Conservation (phyloP, 1,140 invertebrate genomes). For the Orchestia grillus region DNA sequence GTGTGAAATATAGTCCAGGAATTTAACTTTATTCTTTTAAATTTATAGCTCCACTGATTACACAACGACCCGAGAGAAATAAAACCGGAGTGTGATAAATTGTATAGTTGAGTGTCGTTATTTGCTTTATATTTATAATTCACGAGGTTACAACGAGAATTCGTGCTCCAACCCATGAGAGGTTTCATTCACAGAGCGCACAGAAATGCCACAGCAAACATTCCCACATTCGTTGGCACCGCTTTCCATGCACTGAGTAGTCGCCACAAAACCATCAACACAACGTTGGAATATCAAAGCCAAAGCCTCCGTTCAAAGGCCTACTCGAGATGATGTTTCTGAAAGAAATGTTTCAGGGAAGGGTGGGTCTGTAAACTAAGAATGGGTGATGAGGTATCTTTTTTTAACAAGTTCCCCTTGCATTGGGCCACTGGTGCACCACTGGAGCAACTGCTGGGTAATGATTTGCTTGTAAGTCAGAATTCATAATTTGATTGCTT, state of each 20-base stretch:
- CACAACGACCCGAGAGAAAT: not conserved
- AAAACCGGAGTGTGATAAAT: not conserved
- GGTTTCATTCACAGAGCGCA: too few species aligned
- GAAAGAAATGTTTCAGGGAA: not conserved
- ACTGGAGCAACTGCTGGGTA: too few species aligned
- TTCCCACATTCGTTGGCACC: not conserved
- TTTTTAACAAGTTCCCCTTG: too few species aligned
- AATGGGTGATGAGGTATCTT: not conserved
- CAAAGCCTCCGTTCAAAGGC: too few species aligned
- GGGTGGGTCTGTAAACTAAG: not conserved
- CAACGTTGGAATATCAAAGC: too few species aligned
- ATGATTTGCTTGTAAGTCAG: too few species aligned
- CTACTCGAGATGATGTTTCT: not conserved
- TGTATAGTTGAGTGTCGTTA: not conserved
- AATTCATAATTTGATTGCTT: too few species aligned
- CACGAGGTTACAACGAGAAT: too few species aligned
- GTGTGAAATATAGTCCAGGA: not conserved
- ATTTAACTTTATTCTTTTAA: not conserved
- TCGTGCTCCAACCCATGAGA: too few species aligned
- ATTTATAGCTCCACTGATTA: not conserved
- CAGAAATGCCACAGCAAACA: too few species aligned
- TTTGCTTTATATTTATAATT: too few species aligned
- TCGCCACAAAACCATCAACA: not conserved
- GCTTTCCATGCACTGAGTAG: not conserved
- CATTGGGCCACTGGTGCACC: too few species aligned